phyloP scores from a whole-genome alignment of 2,797 vertebrate genomes.

The Toxotes lorentzi region DNA sequence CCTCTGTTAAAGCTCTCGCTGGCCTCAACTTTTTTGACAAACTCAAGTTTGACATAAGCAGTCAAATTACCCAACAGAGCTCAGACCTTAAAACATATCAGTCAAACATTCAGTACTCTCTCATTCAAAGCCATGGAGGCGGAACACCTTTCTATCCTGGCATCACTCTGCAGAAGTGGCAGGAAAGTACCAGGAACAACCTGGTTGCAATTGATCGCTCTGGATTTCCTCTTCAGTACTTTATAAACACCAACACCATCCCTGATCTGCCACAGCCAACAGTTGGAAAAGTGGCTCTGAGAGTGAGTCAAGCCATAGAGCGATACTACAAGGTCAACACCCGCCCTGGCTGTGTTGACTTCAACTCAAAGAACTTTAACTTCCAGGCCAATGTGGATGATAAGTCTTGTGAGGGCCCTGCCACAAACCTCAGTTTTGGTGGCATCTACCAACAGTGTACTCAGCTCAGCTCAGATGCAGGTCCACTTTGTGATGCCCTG shows the following conservation, averaged over 20 bases:
- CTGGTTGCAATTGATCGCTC: constrained; percentile 90
- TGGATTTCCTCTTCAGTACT: constrained; percentile 87
- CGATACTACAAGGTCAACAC: constrained; percentile 91
- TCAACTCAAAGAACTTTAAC: constrained; percentile 89
- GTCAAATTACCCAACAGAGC: constrained; percentile 44
- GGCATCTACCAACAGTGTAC: constrained; percentile 90
- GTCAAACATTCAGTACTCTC: constrained; percentile 88
- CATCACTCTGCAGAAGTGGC: constrained; percentile 92
- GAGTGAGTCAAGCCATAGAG: constrained; percentile 81
- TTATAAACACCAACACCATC: constrained; percentile 84
- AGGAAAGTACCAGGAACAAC: constrained; percentile 89
- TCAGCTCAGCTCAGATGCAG: constrained; percentile 52
- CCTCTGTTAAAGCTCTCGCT: constrained; percentile 77
- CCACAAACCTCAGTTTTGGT: constrained; percentile 91
- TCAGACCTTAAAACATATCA: constrained; percentile 81
- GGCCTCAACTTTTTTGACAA: constrained; percentile 86
- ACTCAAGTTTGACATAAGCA: constrained; percentile 75
- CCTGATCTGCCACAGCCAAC: constrained; percentile 88
- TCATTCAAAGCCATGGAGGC: constrained; percentile 86
- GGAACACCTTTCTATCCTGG: constrained; percentile 90
- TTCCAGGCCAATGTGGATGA: constrained; percentile 92
- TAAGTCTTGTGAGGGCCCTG: constrained; percentile 85
- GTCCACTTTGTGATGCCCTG: constrained; percentile 80
- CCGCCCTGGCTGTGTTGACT: constrained; percentile 87
- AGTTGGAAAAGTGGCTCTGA: constrained; percentile 81